A percentile compares a stretch with the other conserved stretches of the same genome.
phyloP scores from a whole-genome alignment of 1,140 invertebrate genomes.

The Rhopalosiphum padi region DNA sequence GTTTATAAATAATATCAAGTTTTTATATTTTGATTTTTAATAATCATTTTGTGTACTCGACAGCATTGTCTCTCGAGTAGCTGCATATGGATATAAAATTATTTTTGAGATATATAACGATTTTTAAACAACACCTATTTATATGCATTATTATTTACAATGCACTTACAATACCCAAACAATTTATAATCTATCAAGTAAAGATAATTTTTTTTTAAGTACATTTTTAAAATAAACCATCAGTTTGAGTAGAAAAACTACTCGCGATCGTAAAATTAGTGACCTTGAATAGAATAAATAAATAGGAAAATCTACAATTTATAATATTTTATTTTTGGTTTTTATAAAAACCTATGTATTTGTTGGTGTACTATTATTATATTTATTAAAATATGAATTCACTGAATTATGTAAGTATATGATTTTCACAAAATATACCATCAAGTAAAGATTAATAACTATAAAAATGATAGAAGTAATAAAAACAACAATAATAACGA shows the following conservation, averaged over 20 bases:
- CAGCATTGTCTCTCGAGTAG: neutral
- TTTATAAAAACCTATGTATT: neutral
- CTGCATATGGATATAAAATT: neutral
- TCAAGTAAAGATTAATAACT: neutral
- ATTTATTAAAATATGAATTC: neutral
- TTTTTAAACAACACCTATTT: neutral
- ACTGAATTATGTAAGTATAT: neutral
- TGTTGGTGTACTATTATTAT: neutral
- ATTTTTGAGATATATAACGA: neutral
- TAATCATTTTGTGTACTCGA: neutral
- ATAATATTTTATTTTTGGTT: neutral
- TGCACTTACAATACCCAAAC: neutral
- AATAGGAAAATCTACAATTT: neutral
- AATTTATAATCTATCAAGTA: neutral
- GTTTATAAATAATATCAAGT: neutral
- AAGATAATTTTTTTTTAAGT: constrained; percentile 11
- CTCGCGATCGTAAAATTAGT: neutral
- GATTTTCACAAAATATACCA: neutral
- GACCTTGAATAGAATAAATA: neutral
- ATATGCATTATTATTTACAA: neutral
- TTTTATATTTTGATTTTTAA: neutral
- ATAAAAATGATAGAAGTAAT: neutral
- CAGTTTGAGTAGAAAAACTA: neutral
- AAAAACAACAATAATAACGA: neutral
- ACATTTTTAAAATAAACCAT: neutral